Percentiles rank a stretch among this genome's conserved stretches.
phyloP scores from a whole-genome alignment of 2,888 invertebrate genomes.

The Mycalesis mineus region DNA sequence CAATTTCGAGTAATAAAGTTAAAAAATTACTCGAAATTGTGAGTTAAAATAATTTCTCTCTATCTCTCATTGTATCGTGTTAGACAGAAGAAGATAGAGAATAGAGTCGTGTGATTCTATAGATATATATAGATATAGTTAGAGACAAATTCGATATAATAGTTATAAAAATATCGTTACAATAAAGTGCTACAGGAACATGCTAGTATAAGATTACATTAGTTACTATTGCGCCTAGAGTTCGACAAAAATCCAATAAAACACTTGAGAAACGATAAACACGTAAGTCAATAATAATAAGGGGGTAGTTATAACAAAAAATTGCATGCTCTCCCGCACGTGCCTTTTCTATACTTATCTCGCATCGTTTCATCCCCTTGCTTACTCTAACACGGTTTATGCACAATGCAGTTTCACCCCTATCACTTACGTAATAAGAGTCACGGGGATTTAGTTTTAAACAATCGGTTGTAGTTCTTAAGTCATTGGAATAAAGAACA shows the following conservation, averaged over 20 bases:
- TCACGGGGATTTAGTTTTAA: background rate
- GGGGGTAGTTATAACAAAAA: slow-evolving; percentile 54
- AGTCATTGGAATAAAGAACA: background rate
- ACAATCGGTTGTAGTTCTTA: background rate
- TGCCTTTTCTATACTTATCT: slow-evolving; percentile 61
- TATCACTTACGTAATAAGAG: slow-evolving; percentile 12
- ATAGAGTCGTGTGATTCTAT: too few species aligned
- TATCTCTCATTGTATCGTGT: too few species aligned
- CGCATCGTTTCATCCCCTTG: slow-evolving; percentile 64
- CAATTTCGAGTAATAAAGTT: too few species aligned
- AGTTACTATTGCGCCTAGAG: background rate
- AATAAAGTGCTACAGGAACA: too few species aligned
- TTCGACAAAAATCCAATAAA: slow-evolving; percentile 38
- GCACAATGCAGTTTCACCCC: slow-evolving; percentile 13
- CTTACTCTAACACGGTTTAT: slow-evolving; percentile 3
- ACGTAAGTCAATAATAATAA: slow-evolving; percentile 34
- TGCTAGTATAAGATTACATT: too few species aligned
- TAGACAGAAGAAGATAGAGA: too few species aligned
- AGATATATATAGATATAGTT: too few species aligned
- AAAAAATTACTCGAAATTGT: too few species aligned
- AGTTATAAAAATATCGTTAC: too few species aligned
- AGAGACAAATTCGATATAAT: too few species aligned
- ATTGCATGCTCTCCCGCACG: slow-evolving; percentile 61
- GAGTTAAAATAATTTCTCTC: too few species aligned
- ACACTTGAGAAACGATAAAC: slow-evolving; percentile 43